These are phyloP conservation scores for Lamellibrachia luymesi DNA, from an alignment of 1,140 invertebrate genomes.

Conservation along the genomic window DNA sequence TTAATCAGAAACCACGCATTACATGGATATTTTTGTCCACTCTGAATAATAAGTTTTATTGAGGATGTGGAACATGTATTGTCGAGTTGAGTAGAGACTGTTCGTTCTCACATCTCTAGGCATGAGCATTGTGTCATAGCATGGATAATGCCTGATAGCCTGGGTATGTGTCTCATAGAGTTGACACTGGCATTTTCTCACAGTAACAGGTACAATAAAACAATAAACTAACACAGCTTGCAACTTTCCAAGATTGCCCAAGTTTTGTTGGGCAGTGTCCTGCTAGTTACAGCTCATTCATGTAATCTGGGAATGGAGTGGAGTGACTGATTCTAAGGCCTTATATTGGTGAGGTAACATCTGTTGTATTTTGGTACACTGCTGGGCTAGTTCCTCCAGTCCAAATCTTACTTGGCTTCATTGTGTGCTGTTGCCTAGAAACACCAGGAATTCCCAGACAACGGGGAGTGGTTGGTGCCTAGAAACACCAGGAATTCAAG, in stretches of 20 bases:
- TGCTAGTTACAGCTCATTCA: too few species aligned
- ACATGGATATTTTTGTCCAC: not conserved
- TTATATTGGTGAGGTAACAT: not conserved
- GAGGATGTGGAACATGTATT: not conserved
- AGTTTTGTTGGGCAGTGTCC: too few species aligned
- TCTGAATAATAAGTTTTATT: slow-evolving; percentile 2
- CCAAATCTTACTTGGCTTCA: not conserved
- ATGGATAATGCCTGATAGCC: not conserved
- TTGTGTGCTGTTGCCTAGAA: not conserved
- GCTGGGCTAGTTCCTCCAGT: not conserved
- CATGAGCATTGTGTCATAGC: not conserved
- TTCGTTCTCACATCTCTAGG: not conserved
- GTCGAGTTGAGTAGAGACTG: too few species aligned
- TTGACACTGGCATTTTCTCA: not conserved
- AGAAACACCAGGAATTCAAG: not conserved
- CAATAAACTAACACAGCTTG: too few species aligned
- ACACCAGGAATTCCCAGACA: not conserved
- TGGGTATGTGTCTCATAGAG: not conserved
- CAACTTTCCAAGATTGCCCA: too few species aligned
- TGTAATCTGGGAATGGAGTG: too few species aligned
- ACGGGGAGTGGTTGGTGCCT: not conserved
- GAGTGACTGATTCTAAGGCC: too few species aligned
- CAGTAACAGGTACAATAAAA: not conserved
- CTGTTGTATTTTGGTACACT: not conserved
- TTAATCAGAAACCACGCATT: not conserved